Conservation (phyloP, 2,888 invertebrate genomes). For the Plusia festucae region DNA sequence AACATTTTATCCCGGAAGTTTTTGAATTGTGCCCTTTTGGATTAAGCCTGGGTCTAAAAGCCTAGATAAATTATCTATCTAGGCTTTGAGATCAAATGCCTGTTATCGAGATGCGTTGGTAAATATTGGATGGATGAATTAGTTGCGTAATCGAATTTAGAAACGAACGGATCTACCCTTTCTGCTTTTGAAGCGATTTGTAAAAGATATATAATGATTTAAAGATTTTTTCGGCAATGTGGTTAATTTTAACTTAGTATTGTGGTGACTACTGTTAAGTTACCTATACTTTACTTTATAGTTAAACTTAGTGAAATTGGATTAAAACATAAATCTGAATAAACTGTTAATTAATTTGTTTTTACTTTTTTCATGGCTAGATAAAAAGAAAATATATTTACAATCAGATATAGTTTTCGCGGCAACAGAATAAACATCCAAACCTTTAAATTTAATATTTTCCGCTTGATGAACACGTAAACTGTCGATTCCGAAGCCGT, state of each 20-base stretch:
- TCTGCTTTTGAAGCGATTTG: not conserved
- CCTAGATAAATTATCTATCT: too few species aligned
- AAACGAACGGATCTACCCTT: not conserved
- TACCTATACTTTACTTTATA: too few species aligned
- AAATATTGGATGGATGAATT: constrained; percentile 1
- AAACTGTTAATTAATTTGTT: too few species aligned
- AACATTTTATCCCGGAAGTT: constrained; percentile 61
- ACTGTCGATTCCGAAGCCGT: constrained; percentile 10
- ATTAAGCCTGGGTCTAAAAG: constrained; percentile 27
- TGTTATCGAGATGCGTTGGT: not conserved
- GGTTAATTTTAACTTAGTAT: not conserved
- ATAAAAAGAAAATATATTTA: too few species aligned
- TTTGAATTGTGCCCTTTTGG: constrained; percentile 54
- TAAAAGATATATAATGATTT: not conserved
- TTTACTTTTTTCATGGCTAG: too few species aligned
- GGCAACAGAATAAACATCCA: too few species aligned
- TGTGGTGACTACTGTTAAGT: too few species aligned
- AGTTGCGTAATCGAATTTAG: not conserved
- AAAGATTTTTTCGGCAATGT: not conserved
- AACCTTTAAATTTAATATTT: constrained; percentile 14
- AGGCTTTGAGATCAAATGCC: constrained; percentile 18
- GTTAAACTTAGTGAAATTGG: too few species aligned
- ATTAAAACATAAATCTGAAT: too few species aligned
- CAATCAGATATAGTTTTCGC: too few species aligned
- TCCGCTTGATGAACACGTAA: constrained; percentile 10